Percentiles rank a stretch among this genome's conserved stretches.
These are phyloP conservation scores for Drosophila micromelanica DNA, from an alignment of 1,140 invertebrate species.

Conservation along the genomic window DNA sequence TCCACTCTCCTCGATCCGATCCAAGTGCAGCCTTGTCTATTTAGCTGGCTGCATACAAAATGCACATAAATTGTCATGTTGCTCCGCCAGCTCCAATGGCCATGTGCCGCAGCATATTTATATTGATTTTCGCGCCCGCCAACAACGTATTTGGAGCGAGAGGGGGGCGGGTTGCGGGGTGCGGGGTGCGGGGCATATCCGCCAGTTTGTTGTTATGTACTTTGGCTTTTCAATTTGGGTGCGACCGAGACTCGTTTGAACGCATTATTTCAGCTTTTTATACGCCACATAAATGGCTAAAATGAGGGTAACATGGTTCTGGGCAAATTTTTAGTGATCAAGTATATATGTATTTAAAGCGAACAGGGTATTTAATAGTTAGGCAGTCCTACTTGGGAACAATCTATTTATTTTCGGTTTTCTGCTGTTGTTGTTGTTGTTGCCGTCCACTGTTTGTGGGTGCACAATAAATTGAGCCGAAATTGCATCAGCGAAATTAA, in stretches of 20 bases:
- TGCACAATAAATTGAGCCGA: constrained; percentile 81
- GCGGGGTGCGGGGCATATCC: constrained; percentile 25
- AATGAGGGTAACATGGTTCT: no score
- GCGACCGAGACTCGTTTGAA: constrained; percentile 56
- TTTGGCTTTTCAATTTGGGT: constrained; percentile 79
- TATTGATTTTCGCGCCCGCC: constrained; percentile 79
- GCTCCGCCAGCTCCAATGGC: constrained; percentile 43
- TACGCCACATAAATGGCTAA: background rate
- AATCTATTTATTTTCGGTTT: background rate
- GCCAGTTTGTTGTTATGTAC: constrained; percentile 79
- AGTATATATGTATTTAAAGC: no score
- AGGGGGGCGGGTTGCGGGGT: constrained; percentile 1
- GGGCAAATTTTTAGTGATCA: no score
- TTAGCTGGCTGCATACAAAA: constrained; percentile 79
- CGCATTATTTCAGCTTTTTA: constrained; percentile 32
- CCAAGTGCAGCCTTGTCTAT: constrained; percentile 70
- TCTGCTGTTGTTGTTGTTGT: constrained; percentile 4
- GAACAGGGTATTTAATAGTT: no score
- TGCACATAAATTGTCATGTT: constrained; percentile 80
- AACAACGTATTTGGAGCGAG: background rate
- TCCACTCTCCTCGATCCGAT: no score
- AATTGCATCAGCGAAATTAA: constrained; percentile 82
- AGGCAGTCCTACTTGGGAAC: no score
- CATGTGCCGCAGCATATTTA: constrained; percentile 74
- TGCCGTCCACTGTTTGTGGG: constrained; percentile 65